Evolutionary conservation across 2,797 vertebrate species (phyloP), one percentile per base, ranked within the genome.

Genomic region (Acrossocheilus wenchowensis): DNA sequence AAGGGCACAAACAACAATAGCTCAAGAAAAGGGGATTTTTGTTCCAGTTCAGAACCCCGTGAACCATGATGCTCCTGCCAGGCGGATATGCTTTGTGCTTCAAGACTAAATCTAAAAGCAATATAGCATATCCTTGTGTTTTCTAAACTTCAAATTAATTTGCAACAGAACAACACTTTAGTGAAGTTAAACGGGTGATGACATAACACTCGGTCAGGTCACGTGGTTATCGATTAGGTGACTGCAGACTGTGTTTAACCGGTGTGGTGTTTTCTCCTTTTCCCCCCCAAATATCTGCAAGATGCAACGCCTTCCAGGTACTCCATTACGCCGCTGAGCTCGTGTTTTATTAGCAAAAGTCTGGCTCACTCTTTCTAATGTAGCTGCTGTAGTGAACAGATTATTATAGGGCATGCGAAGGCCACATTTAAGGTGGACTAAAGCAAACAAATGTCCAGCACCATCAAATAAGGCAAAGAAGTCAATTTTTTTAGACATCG

Each of bases 1-100:
- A 89, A 79, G 85, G 81, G 84, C 82, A 80, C 69, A 83, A 87
- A 88, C 80, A 88, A 75, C 81, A 81, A 69, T 77, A 52, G 64
- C 78, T 87, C 50, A 80, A 89, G 68, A 88, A 85, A 86, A 68
- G 79, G 74, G 80, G 71, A 66, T 78, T 66, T 66, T 21, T 72
- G 48, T 77, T n/a, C n/a, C 48, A 77, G 84, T 86, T 87, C 69
- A 84, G 87, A 88, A 39, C 14, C 62, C 14, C 11, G 43, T 81
- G 82, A 74, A 88, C 82, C 54, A 26, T 68, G 69, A 43, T 9
- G 78, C 69, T 82, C 66, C 15, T 23, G 57, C 71, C 41, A 83
- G 26, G 45, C 15, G 19, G 71, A 75, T 45, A 60, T 64, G 54
- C 72, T 73, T 57, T 68, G 52, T 88, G 79, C 39, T 45, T 68